Percentiles rank a stretch among this genome's conserved stretches.
Evolutionary conservation across 2,113 vertebrate species (phyloP).

Genomic region (Casuarius casuarius): DNA sequence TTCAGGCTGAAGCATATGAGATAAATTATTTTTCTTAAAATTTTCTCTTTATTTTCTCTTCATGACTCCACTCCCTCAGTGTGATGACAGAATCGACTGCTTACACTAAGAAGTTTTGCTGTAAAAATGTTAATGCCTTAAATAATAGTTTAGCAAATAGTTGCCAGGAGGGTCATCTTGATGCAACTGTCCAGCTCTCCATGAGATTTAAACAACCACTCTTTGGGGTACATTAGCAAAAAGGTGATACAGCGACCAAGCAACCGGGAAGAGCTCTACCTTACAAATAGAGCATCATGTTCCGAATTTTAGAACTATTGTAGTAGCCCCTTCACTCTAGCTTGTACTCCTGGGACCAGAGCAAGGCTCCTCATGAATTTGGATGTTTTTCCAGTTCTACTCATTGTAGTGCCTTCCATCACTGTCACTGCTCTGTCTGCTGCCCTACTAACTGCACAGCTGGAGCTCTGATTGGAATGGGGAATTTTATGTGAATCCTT

Average conservation of each 20-base stretch:
- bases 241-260: not conserved
- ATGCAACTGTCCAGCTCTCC: not conserved
- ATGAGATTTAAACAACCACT: not conserved
- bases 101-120: not conserved
- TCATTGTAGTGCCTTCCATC: not conserved
- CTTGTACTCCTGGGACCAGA: not conserved
- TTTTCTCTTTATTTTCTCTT: not conserved
- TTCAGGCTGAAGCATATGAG: not conserved
- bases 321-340: not conserved
- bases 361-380: not conserved
- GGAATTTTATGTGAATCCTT: conserved; percentile 14
- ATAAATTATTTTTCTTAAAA: too few species aligned
- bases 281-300: not conserved
- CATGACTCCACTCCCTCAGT: not conserved
- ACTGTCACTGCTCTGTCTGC: not conserved
- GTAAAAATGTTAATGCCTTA: not conserved
- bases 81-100: not conserved
- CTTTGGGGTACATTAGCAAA: not conserved
- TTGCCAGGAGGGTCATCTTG: not conserved
- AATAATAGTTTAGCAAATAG: not conserved
- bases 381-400: not conserved
- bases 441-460: not conserved
- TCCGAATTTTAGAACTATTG: not conserved
- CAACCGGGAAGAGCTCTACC: not conserved
- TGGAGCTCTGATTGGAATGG: not conserved